Base-by-base conservation (phyloP, 2,888 invertebrate species). In the Scotopteryx bipunctaria region DNA sequence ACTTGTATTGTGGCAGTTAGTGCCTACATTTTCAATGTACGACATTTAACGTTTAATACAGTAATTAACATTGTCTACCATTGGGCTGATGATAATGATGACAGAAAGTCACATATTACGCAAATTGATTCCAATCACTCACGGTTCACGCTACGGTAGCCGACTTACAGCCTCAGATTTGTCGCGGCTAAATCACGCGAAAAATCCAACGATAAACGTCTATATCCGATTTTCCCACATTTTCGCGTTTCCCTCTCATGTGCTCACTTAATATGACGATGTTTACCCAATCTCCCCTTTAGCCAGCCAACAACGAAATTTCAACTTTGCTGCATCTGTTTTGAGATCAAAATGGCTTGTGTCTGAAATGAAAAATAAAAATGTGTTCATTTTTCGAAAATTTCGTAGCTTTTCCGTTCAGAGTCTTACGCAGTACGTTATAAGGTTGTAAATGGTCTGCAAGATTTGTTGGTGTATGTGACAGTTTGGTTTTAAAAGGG, bases 191-290 rank as follows among this genome's bases (percentile, higher is more conserved):
- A 90, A 89, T 89, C 89, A 89, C 80, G 82, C 86, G 89, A 83
- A 83, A 89, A 89, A 89, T 88, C 87, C 89, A 68, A 69, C 86
- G 86, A 87, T 88, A 87, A 87, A 89, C 78, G 88, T 89, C 89
- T 88, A 87, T 89, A 90, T 89, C 89, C 88, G 87, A 81, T 88
- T 88, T 89, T 88, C 87, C 86, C 88, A 90, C 88, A 86, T 89
- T 90, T 89, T 87, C 84, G 77, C 84, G 75, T 84, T 86, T 81
- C 86, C 88, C 88, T 87, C 87, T 88, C 89, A 87, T 90, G 88
- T 89, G 89, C 87, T 88, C 89, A 89, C 86, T 90, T 89, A 88
- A 88, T 87, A 88, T 88, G 88, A 83, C 79, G 83, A 78, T 88
- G 85, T 88, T 89, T 89, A 86, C 87, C 82, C 80, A 84, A 78